Evolutionary conservation across 1,140 invertebrate genomes (phyloP).

Genomic region (Drosophila lini): DNA sequence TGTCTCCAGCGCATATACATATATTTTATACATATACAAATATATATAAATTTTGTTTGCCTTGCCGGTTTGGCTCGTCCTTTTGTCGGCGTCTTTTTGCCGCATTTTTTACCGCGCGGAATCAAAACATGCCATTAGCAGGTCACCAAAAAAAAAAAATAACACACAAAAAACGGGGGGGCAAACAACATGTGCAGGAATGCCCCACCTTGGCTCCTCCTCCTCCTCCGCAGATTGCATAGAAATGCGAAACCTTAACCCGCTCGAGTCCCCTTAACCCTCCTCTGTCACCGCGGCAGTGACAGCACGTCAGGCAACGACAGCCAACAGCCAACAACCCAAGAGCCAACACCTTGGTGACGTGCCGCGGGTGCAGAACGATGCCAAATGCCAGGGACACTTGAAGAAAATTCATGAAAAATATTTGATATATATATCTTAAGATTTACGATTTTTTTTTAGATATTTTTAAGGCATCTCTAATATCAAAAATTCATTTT

Average conservation of each 20-base stretch:
- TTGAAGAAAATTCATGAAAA: not conserved
- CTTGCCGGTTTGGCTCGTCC: constrained; percentile 31
- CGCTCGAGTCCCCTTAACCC: constrained; percentile 5
- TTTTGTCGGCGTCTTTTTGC: not conserved
- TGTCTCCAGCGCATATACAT: not conserved
- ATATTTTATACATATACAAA: not conserved
- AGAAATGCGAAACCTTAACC: constrained; percentile 30
- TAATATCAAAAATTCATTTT: not conserved
- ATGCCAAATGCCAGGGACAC: constrained; percentile 9
- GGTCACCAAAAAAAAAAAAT: constrained; percentile 22
- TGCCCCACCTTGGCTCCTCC: not conserved
- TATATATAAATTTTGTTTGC: constrained; percentile 42
- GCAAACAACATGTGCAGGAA: constrained; percentile 41
- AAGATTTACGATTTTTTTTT: too few species aligned
- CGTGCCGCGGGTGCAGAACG: constrained; percentile 33
- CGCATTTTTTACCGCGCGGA: constrained; percentile 37
- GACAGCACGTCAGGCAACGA: constrained; percentile 18
- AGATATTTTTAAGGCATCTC: not conserved
- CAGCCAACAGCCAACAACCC: constrained; percentile 3
- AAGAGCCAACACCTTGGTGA: constrained; percentile 35
- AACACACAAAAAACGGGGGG: not conserved
- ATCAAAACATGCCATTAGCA: constrained; percentile 77
- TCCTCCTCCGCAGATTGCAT: constrained; percentile 17
- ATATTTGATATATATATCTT: not conserved
- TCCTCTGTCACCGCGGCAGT: constrained; percentile 9